Base-by-base conservation (phyloP, 2,797 vertebrate genomes). In the Pseudomugil gertrudae region DNA sequence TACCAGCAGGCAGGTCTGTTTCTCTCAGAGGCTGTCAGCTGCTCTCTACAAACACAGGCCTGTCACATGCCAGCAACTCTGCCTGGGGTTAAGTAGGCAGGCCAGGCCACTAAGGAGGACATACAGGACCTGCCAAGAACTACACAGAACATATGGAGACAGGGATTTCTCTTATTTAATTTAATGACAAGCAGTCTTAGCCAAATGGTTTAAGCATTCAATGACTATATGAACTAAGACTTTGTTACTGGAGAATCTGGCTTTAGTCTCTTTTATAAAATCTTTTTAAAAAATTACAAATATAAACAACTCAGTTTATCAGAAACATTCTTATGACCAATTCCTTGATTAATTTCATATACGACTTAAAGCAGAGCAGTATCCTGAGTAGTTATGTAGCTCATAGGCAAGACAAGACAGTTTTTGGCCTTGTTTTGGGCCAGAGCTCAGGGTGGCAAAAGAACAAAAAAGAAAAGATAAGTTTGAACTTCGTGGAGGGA, bases 1-100 rank as follows among this genome's bases (percentile, higher is more conserved):
- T 26, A 66, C 9, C 33, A 27, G 50, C 57, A 65, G 11, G 65
- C 54, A 57, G 79, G 79, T 78, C 78, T 21, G 63, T 74, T 77
- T 76, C 69, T 80, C 73, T 71, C 74, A 60, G 2, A 0, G 70
- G 56, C 60, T 29, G 58, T 86, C 78, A 75, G 79, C 65, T 78
- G 69, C 74, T 79, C 48, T 70, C 55, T 48, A 69, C 73, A 58
- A 81, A 72, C 60, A 24, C 53, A 5, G 45, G 14, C 50, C 54
- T 24, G 65, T 57, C 71, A 68, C 66, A 75, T 66, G 55, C n/a
- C 55, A 35, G 36, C 27, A 62, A 74, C 57, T 77, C 40, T 72
- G 62, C 55, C 72, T 64, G 63, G 40, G 63, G 65, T 72, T 55
- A 33, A 69, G 30, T 5, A 13, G 29, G n/a, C 48, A 66, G 27